phyloP scores from a whole-genome alignment of 2,113 vertebrate species.

The Lophius piscatorius region DNA sequence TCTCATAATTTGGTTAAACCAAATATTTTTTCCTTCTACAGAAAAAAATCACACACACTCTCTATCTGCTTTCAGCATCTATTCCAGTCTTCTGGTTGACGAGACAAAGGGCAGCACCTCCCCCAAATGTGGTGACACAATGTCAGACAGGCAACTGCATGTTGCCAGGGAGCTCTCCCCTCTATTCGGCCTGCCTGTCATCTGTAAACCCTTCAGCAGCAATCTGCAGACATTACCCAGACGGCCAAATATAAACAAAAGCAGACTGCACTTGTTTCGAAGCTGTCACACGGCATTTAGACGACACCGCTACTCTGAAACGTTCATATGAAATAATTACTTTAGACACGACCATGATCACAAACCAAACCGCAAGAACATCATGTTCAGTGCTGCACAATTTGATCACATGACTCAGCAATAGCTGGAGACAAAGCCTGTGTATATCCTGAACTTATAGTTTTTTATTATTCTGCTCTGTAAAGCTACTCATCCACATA shows the following conservation, averaged over 20 bases:
- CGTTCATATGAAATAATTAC: constrained; percentile 30
- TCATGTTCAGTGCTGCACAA: neutral
- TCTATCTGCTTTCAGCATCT: neutral
- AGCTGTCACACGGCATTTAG: constrained; percentile 55
- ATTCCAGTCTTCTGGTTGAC: constrained; percentile 18
- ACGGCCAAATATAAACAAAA: constrained; percentile 63
- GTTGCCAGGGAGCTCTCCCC: constrained; percentile 28
- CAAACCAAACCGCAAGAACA: constrained; percentile 10
- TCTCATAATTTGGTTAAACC: neutral
- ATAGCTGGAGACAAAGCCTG: neutral
- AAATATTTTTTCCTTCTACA: neutral
- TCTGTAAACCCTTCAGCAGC: constrained; percentile 61
- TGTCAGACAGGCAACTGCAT: constrained; percentile 13
- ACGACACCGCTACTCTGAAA: constrained; percentile 45
- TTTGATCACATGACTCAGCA: neutral
- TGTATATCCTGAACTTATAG: constrained; percentile 17
- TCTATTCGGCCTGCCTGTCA: constrained; percentile 52
- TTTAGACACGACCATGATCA: constrained; percentile 6
- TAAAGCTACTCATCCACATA: constrained; percentile 11
- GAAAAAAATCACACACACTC: neutral
- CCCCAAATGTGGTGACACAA: constrained; percentile 36
- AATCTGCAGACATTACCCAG: constrained; percentile 63
- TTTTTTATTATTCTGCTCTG: constrained; percentile 13
- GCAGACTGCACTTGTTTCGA: constrained; percentile 34
- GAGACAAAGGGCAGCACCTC: constrained; percentile 25